Base-by-base conservation (phyloP, 2,797 vertebrate genomes). In the Paramormyrops hopkinsi region DNA sequence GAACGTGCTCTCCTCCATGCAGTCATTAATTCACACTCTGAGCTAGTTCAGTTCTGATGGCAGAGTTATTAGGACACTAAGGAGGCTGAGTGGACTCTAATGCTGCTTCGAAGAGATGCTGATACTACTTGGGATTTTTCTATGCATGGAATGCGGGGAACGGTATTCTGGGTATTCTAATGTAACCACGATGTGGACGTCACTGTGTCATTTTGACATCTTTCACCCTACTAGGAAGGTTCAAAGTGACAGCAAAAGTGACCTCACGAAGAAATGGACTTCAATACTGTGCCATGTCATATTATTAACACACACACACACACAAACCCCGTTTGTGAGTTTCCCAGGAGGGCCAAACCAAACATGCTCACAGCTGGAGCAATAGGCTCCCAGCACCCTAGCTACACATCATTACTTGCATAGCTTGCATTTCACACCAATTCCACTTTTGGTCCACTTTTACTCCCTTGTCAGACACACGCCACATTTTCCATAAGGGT, bases 301-400 rank as follows among this genome's bases (percentile, higher is more conserved):
- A 92, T 93, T 93, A 92, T 91, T 92, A 65, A 69, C 65, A 69
- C 29, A 65, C 59, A 69, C 59, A 25, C n/a, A 22, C 19, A 59
- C 11, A 73, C 65, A 73, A 37, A 73, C 65, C 29, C 65, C 0
- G 4, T 73, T 37, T 37, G 65, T 0, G 8, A 73, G 65, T 17
- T 12, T 73, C 88, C 94, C 92, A 91, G 1, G n/a, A 86, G 86
- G 50, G 93, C 93, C 95, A 95, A 94, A 89, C 92, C 93, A 95
- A 79, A 79, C 94, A 94, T 92, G 94, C 83, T 56, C 91, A 90
- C 92, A 94, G 94, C 94, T 95, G 93, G 87, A 92, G 89, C 86
- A 56, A 91, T 93, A 92, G 91, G 88, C 85, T 90, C 73, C 88
- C 90, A 90, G 88, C 46, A 19, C 90, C 90, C 89, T 73, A 90